Percentiles rank a stretch among this genome's conserved stretches.
These are phyloP conservation scores for Mastomys coucha DNA, from an alignment of 2,113 vertebrate genomes.

Conservation along the genomic window DNA sequence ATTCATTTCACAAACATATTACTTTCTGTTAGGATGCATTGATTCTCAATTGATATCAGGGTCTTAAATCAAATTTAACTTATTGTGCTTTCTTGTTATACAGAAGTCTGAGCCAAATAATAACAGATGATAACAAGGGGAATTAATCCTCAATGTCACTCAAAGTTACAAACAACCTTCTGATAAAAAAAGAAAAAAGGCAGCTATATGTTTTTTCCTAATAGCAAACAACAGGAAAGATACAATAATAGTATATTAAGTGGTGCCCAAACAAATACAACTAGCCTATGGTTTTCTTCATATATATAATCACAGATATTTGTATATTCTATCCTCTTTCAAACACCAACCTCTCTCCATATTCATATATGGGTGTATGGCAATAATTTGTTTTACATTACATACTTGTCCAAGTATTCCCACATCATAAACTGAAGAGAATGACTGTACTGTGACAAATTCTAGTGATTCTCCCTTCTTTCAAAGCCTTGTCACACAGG, in stretches of 20 bases:
- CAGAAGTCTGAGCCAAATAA: conserved; percentile 49
- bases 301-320: not conserved
- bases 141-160: conserved; percentile 70
- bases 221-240: conserved; percentile 37
- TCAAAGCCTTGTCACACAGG: not conserved
- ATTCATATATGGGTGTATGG: not conserved
- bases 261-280: not conserved
- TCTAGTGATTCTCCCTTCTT: not conserved
- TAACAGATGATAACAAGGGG: conserved; percentile 50
- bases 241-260: not conserved
- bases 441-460: not conserved
- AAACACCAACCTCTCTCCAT: not conserved
- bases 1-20: conserved; percentile 65
- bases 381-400: not conserved
- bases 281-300: not conserved
- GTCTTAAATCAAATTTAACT: conserved; percentile 73
- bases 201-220: not conserved
- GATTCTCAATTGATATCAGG: conserved; percentile 64
- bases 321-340: not conserved
- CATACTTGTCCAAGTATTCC: not conserved
- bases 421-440: not conserved
- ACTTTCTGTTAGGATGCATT: conserved; percentile 52
- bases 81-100: conserved; percentile 62
- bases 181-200: not conserved
- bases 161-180: conserved; percentile 42